Percentiles rank a stretch among this genome's conserved stretches.
phyloP scores from a whole-genome alignment of 2,888 invertebrate species.

The Nudaria mundana region DNA sequence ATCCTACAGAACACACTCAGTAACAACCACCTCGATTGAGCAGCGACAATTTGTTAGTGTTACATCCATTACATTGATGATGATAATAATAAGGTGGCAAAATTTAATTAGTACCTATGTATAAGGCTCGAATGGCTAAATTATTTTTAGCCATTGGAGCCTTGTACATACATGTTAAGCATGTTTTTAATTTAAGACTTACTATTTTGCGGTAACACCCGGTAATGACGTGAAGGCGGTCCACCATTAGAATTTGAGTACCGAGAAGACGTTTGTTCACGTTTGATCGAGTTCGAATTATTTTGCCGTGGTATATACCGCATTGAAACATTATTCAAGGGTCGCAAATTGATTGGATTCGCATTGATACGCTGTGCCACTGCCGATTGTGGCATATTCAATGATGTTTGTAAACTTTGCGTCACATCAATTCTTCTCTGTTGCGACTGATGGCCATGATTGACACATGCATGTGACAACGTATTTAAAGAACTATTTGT shows the following conservation, averaged over 20 bases:
- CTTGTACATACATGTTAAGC: too few relatives aligned
- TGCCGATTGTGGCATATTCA: slow-evolving; percentile 57
- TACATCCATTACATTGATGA: too few relatives aligned
- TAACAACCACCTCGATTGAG: too few relatives aligned
- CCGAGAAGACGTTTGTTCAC: slow-evolving; percentile 56
- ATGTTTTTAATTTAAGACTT: slow-evolving; percentile 55
- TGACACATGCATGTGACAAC: slow-evolving; percentile 56
- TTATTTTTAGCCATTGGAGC: too few relatives aligned
- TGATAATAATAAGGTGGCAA: too few relatives aligned
- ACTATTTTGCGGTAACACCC: slow-evolving; percentile 64
- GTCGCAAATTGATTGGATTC: slow-evolving; percentile 57
- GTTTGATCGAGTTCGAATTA: slow-evolving; percentile 49
- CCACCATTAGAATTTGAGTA: slow-evolving; percentile 60
- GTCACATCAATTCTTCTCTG: slow-evolving; percentile 55
- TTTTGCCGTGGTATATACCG: slow-evolving; percentile 53
- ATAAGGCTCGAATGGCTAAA: too few relatives aligned
- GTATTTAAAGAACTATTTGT: slow-evolving; percentile 57
- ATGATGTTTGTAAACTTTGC: slow-evolving; percentile 61
- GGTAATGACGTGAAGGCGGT: slow-evolving; percentile 62
- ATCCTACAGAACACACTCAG: too few relatives aligned
- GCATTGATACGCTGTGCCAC: slow-evolving; percentile 49
- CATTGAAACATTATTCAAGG: slow-evolving; percentile 55
- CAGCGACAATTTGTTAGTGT: too few relatives aligned
- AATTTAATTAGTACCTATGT: too few relatives aligned
- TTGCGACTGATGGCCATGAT: slow-evolving; percentile 57